Conservation (phyloP, 1,140 invertebrate genomes). For the Leptopilina clavipes region DNA sequence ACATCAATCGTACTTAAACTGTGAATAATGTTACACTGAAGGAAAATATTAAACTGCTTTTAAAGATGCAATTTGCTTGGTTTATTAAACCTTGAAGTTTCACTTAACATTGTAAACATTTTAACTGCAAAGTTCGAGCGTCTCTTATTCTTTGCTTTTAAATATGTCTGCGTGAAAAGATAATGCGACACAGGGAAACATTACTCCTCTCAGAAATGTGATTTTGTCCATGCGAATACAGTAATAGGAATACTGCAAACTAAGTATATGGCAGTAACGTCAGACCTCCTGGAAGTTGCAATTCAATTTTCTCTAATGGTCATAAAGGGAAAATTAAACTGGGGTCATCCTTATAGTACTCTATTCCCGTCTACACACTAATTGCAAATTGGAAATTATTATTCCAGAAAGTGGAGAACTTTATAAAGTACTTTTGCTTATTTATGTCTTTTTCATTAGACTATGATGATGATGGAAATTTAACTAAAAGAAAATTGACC, state of each 20-base stretch:
- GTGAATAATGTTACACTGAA: not conserved
- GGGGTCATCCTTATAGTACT: constrained; percentile 14
- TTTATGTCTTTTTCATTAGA: not conserved
- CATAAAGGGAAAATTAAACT: constrained; percentile 31
- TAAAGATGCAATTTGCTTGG: constrained; percentile 25
- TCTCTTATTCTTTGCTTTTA: not conserved
- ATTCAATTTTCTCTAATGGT: constrained; percentile 28
- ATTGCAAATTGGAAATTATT: not conserved
- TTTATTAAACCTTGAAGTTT: constrained; percentile 14
- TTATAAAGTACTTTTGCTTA: not conserved
- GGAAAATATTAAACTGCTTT: constrained; percentile 1
- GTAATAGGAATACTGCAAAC: constrained; percentile 1
- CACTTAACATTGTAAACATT: not conserved
- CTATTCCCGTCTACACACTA: not conserved
- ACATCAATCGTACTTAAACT: not conserved
- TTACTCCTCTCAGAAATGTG: not conserved
- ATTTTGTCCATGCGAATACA: not conserved
- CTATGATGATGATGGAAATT: no score
- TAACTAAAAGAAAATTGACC: no score
- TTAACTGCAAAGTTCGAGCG: not conserved
- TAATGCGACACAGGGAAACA: constrained; percentile 7
- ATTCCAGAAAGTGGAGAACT: not conserved
- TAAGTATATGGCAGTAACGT: not conserved
- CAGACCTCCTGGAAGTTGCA: constrained; percentile 31
- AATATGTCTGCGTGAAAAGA: constrained; percentile 5